Conservation (phyloP, 2,888 invertebrate genomes). For the Microctonus aethiopoides region DNA sequence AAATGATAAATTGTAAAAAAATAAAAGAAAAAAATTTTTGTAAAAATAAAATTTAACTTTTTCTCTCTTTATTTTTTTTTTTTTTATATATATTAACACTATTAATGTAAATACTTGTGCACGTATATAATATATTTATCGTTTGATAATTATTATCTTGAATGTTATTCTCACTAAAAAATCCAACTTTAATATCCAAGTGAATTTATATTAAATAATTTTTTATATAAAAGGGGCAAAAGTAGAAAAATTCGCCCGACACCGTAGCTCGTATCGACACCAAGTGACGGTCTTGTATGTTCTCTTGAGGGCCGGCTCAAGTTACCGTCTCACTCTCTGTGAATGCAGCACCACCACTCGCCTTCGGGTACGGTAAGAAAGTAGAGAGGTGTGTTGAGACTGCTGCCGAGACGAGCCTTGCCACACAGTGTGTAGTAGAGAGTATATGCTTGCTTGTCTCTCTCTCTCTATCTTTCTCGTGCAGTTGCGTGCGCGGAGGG, state of each 20-base stretch:
- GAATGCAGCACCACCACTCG: constrained; percentile 45
- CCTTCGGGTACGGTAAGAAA: constrained; percentile 45
- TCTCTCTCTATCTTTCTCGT: constrained; percentile 42
- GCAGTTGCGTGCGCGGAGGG: constrained; percentile 64
- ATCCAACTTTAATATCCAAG: too few relatives aligned
- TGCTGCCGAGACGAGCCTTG: constrained; percentile 32
- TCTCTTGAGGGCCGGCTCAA: constrained; percentile 43
- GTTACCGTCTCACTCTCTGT: constrained; percentile 45
- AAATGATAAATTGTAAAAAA: too few relatives aligned
- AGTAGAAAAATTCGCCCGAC: constrained; percentile 38
- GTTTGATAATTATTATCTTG: too few relatives aligned
- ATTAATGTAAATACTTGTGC: too few relatives aligned
- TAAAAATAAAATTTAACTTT: too few relatives aligned
- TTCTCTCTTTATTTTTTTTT: too few relatives aligned
- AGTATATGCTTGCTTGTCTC: too few relatives aligned
- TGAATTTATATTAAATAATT: too few relatives aligned
- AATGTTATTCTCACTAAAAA: too few relatives aligned
- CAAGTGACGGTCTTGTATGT: constrained; percentile 42
- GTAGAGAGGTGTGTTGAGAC: constrained; percentile 36
- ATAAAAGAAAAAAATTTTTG: too few relatives aligned
- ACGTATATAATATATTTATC: too few relatives aligned
- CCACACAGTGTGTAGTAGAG: constrained; percentile 27
- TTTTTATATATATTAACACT: too few relatives aligned
- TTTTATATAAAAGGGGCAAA: not conserved
- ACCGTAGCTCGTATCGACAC: constrained; percentile 45